Conservation (phyloP, 1,140 invertebrate species). For the Dreissena polymorpha region DNA sequence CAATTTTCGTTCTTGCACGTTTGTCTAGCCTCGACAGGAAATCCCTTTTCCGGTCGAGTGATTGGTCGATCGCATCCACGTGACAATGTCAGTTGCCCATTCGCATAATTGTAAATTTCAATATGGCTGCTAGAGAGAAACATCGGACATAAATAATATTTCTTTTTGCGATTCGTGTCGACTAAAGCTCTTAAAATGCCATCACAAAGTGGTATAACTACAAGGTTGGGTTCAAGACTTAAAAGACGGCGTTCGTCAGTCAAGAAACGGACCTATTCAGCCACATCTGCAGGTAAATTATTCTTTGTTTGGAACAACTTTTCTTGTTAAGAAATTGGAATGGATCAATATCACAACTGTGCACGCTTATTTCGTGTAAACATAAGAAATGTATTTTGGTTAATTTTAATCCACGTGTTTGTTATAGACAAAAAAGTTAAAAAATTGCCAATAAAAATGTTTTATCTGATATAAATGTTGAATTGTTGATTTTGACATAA, state of each 20-base stretch:
- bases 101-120: constrained; percentile 70
- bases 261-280: constrained; percentile 22
- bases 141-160: constrained; percentile 52
- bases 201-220: constrained; percentile 68
- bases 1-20: neutral
- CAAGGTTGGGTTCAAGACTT: constrained; percentile 70
- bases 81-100: constrained; percentile 69
- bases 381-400: neutral
- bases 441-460: neutral
- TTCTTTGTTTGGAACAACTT: constrained; percentile 5
- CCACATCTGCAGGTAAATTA: constrained; percentile 28
- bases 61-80: constrained; percentile 69
- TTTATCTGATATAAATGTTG: neutral
- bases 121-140: constrained; percentile 68
- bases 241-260: constrained; percentile 23
- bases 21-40: constrained; percentile 42
- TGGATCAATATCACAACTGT: constrained; percentile 26
- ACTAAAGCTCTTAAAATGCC: constrained; percentile 69
- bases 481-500: neutral
- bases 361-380: neutral
- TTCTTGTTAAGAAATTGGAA: neutral
- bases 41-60: constrained; percentile 40
- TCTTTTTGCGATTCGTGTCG: constrained; percentile 41
- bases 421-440: neutral
- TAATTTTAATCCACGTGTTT: neutral